Evolutionary conservation across 2,113 vertebrate genomes (phyloP).

Genomic region (Ahaetulla prasina): DNA sequence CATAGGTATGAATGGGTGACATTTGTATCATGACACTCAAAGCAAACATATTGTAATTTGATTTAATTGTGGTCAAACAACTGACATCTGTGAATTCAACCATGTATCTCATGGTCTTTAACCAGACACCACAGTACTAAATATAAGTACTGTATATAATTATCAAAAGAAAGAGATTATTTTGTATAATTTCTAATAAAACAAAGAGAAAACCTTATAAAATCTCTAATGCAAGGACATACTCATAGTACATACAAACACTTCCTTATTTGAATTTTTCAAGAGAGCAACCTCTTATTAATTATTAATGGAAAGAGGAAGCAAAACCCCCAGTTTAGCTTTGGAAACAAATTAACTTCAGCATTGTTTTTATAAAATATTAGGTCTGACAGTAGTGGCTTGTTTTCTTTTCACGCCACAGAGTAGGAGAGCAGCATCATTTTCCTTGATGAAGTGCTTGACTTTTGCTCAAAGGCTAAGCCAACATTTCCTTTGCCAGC

Average conservation of each 20-base stretch:
- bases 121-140: slow-evolving; percentile 16
- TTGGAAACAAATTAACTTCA: not conserved
- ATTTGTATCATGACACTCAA: not conserved
- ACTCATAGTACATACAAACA: not conserved
- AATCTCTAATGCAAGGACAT: not conserved
- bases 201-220: slow-evolving; percentile 38
- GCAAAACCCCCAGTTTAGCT: not conserved
- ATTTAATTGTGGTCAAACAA: not conserved
- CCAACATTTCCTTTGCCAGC: not conserved
- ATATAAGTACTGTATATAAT: not conserved
- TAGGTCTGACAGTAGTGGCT: not conserved
- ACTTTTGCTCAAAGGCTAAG: not conserved
- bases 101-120: slow-evolving; percentile 27
- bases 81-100: not conserved
- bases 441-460: not conserved
- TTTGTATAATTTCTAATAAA: slow-evolving; percentile 34
- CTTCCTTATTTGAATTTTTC: slow-evolving; percentile 9
- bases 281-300: slow-evolving; percentile 7
- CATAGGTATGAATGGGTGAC: not conserved
- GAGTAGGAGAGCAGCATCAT: not conserved
- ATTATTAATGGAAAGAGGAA: not conserved
- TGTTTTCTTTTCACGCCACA: not conserved
- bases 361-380: not conserved
- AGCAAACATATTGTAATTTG: not conserved
- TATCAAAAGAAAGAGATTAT: slow-evolving; percentile 29